A percentile compares a stretch with the other conserved stretches of the same genome.
phyloP scores from a whole-genome alignment of 2,113 vertebrate genomes.

The Odontesthes bonariensis region DNA sequence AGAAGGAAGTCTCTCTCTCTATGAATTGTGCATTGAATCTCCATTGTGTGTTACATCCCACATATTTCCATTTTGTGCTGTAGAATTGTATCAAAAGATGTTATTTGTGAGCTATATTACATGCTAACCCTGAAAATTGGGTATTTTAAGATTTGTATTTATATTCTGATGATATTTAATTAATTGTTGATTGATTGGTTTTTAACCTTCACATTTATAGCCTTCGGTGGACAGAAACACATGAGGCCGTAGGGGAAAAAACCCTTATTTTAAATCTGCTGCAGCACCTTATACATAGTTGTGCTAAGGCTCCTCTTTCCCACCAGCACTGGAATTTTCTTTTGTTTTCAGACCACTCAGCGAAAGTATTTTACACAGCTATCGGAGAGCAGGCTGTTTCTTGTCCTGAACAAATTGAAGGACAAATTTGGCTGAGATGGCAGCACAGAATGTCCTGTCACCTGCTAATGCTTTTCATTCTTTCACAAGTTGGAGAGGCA shows the following conservation, averaged over 20 bases:
- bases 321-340: not conserved
- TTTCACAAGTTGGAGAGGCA: slow-evolving; percentile 13
- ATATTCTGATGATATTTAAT: not conserved
- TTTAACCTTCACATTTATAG: not conserved
- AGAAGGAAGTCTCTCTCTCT: slow-evolving; percentile 12
- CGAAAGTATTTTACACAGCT: slow-evolving; percentile 8
- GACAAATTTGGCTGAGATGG: slow-evolving; percentile 31
- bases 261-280: not conserved
- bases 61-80: not conserved
- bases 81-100: not conserved
- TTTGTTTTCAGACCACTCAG: too few species aligned
- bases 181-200: not conserved
- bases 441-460: slow-evolving; percentile 61
- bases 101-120: not conserved
- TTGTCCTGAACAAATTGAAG: slow-evolving; percentile 40
- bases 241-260: too few species aligned
- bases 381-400: slow-evolving; percentile 39
- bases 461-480: slow-evolving; percentile 40
- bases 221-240: too few species aligned
- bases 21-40: slow-evolving; percentile 6
- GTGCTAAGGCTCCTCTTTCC: not conserved
- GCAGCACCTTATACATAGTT: not conserved
- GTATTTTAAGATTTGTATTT: not conserved
- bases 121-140: not conserved
- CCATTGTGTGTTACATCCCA: not conserved